Conservation (phyloP, 2,888 invertebrate species). For the Tribolium freemani region DNA sequence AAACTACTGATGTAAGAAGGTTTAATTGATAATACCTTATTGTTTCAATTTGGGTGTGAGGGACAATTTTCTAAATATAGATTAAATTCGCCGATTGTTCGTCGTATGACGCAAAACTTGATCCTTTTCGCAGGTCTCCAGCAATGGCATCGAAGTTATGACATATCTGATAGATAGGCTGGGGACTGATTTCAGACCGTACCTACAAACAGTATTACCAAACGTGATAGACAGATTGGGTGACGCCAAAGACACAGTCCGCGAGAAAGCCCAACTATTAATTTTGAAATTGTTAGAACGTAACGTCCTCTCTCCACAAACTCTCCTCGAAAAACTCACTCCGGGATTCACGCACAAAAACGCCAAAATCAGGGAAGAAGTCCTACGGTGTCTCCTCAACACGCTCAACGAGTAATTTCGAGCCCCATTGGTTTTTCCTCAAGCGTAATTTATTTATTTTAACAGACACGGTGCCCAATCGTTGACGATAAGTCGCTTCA, state of each 20-base stretch:
- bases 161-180: conserved; percentile 88
- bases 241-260: conserved; percentile 67
- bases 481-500: conserved; percentile 84
- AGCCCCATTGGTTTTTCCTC: neutral
- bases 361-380: conserved; percentile 92
- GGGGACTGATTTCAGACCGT: conserved; percentile 89
- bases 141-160: conserved; percentile 91
- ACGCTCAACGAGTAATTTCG: conserved; percentile 80
- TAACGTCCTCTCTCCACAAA: conserved; percentile 78
- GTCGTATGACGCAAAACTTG: conserved; percentile 23
- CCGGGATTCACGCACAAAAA: conserved; percentile 88
- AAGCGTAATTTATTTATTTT: conserved; percentile 41
- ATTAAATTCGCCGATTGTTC: conserved; percentile 22
- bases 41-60: conserved; percentile 39
- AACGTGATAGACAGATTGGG: conserved; percentile 85
- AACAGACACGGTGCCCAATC: conserved; percentile 88
- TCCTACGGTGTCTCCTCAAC: conserved; percentile 84
- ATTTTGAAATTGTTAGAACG: conserved; percentile 81
- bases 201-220: conserved; percentile 85
- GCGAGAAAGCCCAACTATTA: conserved; percentile 82
- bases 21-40: conserved; percentile 29
- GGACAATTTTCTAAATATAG: conserved; percentile 38
- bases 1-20: conserved; percentile 34
- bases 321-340: conserved; percentile 80
- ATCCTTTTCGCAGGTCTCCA: conserved; percentile 80